phyloP scores from a whole-genome alignment of 1,140 invertebrate species.

The Chymomyza costata region DNA sequence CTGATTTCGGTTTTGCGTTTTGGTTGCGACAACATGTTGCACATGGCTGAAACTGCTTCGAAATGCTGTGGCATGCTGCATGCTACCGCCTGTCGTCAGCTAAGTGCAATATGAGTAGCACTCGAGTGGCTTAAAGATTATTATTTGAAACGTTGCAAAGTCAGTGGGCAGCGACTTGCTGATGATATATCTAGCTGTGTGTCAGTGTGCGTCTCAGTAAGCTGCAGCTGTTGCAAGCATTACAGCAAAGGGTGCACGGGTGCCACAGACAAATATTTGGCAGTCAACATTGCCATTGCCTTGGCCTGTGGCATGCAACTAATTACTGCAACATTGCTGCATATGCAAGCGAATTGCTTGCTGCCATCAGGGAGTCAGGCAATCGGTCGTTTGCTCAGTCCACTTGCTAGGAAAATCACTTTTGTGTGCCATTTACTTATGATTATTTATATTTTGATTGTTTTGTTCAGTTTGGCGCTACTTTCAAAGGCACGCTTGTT shows the following conservation, averaged over 20 bases:
- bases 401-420: conserved; percentile 1
- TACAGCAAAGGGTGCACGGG: neutral
- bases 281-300: conserved; percentile 3
- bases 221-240: conserved; percentile 38
- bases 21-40: conserved; percentile 64
- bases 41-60: conserved; percentile 26
- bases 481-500: no score
- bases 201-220: no score
- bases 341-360: conserved; percentile 6
- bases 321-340: conserved; percentile 21
- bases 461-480: conserved; percentile 8
- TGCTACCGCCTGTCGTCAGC: conserved; percentile 23
- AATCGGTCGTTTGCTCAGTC: neutral
- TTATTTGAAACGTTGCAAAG: conserved; percentile 55
- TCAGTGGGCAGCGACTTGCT: no score
- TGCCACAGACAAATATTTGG: conserved; percentile 1
- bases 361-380: neutral
- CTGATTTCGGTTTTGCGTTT: conserved; percentile 5
- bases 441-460: conserved; percentile 35
- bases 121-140: conserved; percentile 57
- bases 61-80: no score
- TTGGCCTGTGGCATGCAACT: conserved; percentile 8
- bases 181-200: no score
- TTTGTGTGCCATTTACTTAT: conserved; percentile 34
- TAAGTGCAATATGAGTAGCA: conserved; percentile 70